Base-by-base conservation (phyloP, 2,113 vertebrate genomes). In the Hemichromis elongatus region DNA sequence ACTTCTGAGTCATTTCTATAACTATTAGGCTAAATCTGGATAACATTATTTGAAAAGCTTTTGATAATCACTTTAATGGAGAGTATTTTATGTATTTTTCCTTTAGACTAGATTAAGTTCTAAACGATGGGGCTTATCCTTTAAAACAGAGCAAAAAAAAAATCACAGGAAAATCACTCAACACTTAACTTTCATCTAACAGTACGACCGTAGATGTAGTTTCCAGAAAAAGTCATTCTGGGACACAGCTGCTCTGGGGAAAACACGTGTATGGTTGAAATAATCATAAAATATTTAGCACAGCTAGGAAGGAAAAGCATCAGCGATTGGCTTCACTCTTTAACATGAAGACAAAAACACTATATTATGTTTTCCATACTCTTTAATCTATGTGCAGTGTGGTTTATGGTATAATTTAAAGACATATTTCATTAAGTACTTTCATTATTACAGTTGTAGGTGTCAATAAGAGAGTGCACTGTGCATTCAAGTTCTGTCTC, bases 61-160 rank as follows among this genome's bases (percentile, higher is more conserved):
- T 42, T 50, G 6, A 89, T 80, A 9, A 85, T 75, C 35, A 78
- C 33, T 85, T 79, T 70, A 4, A 83, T 56, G 13, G 7, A 45
- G 54, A 68, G 21, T 12, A 26, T 86, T 28, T 24, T 12, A 61
- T 18, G 73, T 68, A 70, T 50, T 12, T 89, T 66, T 47, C 56
- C 77, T 78, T 80, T n/a, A 12, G 59, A 77, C 21, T 18, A 66
- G 83, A 89, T 84, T 55, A n/a, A 79, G 79, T 77, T 84, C 2
- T 19, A 37, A 70, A 42, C 9, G 55, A 87, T 1, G 8, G 75
- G 35, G 26, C 37, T 80, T 28, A 37, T 24, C 33, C 7, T n/a
- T 5, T 90, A 80, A 79, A 79, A 73, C 66, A 77, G 16, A 83
- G 82, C 37, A 87, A 84, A 87, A 53, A 87, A 84, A 87, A 53